Evolutionary conservation across 2,888 invertebrate species (phyloP).

Genomic region (Phasia obesa): DNA sequence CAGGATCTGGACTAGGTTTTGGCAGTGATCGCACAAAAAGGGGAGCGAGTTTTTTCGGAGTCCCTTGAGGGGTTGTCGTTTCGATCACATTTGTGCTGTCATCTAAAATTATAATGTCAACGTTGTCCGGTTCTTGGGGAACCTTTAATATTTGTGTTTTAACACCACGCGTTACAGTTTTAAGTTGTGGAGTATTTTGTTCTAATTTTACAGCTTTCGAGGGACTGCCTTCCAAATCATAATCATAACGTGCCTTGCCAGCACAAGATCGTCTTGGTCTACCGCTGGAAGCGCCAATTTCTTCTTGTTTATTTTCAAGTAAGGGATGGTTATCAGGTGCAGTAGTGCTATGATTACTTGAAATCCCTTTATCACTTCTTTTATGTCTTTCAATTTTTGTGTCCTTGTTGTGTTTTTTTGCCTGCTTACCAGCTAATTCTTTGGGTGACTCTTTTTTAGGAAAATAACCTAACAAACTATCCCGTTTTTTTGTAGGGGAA

Average conservation of each 20-base stretch:
- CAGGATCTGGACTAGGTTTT: constrained; percentile 85
- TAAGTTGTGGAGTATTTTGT: constrained; percentile 43
- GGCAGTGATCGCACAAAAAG: constrained; percentile 85
- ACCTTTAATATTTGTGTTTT: background rate
- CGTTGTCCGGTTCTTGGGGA: constrained; percentile 3
- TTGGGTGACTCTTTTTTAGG: constrained; percentile 82
- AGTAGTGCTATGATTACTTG: background rate
- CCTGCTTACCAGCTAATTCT: constrained; percentile 38
- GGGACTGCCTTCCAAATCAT: constrained; percentile 77
- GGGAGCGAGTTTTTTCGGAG: constrained; percentile 86
- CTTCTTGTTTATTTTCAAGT: background rate
- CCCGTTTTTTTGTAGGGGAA: constrained; percentile 85
- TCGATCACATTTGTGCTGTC: constrained; percentile 73
- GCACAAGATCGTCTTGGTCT: constrained; percentile 79
- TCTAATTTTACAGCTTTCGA: constrained; percentile 69
- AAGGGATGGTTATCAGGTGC: background rate
- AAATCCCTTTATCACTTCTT: background rate
- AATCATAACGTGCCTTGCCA: constrained; percentile 79
- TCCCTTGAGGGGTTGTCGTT: constrained; percentile 76
- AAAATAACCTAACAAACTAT: constrained; percentile 86
- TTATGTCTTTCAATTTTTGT: constrained; percentile 12
- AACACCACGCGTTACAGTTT: background rate
- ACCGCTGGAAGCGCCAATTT: constrained; percentile 72
- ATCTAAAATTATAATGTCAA: constrained; percentile 78
- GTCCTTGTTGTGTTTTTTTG: background rate